Evolutionary conservation across 2,888 invertebrate species (phyloP), one percentile per base, ranked within the genome.

Genomic region (Pristionchus japonicus): DNA sequence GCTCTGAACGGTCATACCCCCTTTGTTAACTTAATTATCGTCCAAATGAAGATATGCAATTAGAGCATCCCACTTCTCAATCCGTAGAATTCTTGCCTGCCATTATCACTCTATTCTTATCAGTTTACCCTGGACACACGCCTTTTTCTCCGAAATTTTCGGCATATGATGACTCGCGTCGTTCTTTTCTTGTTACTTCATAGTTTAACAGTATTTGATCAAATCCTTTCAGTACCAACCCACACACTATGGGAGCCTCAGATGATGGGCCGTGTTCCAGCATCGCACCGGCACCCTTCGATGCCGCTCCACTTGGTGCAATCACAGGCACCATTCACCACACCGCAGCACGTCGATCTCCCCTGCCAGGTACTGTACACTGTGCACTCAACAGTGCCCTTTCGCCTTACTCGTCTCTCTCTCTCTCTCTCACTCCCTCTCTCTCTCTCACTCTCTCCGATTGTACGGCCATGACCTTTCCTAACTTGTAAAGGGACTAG

Each of bases 241-340:
- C 20, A 7, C 17, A 85, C 77, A 20, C 80, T 83, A 91, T 92
- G 92, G 91, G 91, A 88, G 90, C 89, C 88, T 90, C 88, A 91
- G 92, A 91, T 89, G 74, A 74, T 57, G 87, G 87, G 64, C 77
- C 77, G 34, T 87, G 77, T 80, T 87, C 89, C 31, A 74, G 88
- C 70, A 83, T 89, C 17, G 64, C 86, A 9, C 89, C 89, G 89
- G 90, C 85, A 86, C 91, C 70, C 84, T 89, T 49, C 77, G 89
- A 31, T 80, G 87, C 61, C 88, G 88, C 61, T 82, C 89, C 87
- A 20, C 74, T 61, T 15, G 37, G 87, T 87, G 49, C 88, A 88
- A 34, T 88, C 89, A n/a, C 57, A 4, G 20, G 27, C 88, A 43
- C 88, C 89, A 34, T 88, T 7, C 85, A 40, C 20, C 67, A 85